Percentiles rank a stretch among this genome's conserved stretches.
These are phyloP conservation scores for Microcebus ravelobensis DNA, from an alignment of 2,113 vertebrate species.

Conservation along the genomic window DNA sequence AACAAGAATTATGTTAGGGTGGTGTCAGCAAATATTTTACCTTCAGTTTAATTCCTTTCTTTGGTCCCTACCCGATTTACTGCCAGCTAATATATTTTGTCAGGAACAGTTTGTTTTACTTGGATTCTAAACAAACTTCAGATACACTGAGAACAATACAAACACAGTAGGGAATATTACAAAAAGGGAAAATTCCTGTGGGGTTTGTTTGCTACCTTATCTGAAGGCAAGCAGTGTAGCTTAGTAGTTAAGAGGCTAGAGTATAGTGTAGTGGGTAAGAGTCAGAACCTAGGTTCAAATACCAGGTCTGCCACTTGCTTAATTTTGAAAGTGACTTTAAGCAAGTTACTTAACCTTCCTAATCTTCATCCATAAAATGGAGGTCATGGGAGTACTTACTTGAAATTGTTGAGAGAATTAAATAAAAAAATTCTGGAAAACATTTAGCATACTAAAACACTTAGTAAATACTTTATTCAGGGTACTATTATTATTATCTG, in stretches of 20 bases:
- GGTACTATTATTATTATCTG: not conserved
- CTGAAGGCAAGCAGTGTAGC: not conserved
- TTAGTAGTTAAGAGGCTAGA: not conserved
- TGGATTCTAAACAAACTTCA: slow-evolving; percentile 47
- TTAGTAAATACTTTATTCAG: not conserved
- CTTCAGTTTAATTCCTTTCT: slow-evolving; percentile 38
- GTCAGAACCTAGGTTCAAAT: not conserved
- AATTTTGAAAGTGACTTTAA: slow-evolving; percentile 42
- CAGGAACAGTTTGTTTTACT: slow-evolving; percentile 62
- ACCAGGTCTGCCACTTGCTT: not conserved
- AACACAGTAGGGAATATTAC: slow-evolving; percentile 25
- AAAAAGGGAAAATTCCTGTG: not conserved
- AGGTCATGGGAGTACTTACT: not conserved
- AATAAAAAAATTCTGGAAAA: slow-evolving; percentile 16
- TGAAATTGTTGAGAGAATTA: slow-evolving; percentile 31
- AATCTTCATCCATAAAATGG: slow-evolving; percentile 26
- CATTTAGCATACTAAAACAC: not conserved
- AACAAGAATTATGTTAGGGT: slow-evolving; percentile 52
- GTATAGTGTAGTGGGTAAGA: not conserved
- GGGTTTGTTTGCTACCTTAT: slow-evolving; percentile 6
- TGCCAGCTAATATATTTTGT: slow-evolving; percentile 56
- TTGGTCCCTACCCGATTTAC: not conserved
- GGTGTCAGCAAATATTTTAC: slow-evolving; percentile 53
- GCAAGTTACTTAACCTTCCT: slow-evolving; percentile 15
- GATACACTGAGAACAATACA: slow-evolving; percentile 30